Evolutionary conservation across 2,888 invertebrate species (phyloP).

Genomic region (Drosophila barbarae): DNA sequence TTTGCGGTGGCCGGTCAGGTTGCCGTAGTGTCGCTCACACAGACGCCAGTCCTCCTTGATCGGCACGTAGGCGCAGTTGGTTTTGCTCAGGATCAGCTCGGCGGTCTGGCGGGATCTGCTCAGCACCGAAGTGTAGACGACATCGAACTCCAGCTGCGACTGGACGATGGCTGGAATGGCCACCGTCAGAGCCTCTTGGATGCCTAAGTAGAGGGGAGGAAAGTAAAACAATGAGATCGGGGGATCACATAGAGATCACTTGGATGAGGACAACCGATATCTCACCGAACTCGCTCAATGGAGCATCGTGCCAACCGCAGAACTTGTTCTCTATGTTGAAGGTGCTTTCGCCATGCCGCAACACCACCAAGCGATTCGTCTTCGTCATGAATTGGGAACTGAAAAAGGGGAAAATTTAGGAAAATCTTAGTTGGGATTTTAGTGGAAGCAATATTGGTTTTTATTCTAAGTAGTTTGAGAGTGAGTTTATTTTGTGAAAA

Average conservation of each 20-base stretch:
- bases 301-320: slow-evolving; percentile 87
- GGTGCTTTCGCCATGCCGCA: slow-evolving; percentile 88
- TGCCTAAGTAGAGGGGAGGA: slow-evolving; percentile 54
- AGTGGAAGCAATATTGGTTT: no score
- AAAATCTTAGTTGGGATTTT: not conserved
- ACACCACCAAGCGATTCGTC: slow-evolving; percentile 80
- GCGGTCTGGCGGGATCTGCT: slow-evolving; percentile 89
- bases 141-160: slow-evolving; percentile 86
- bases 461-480: not conserved
- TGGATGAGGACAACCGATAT: not conserved
- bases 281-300: slow-evolving; percentile 84
- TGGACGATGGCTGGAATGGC: slow-evolving; percentile 86
- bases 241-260: not conserved
- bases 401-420: slow-evolving; percentile 11
- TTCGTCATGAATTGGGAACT: slow-evolving; percentile 56
- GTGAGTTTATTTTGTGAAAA: no score
- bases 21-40: slow-evolving; percentile 93
- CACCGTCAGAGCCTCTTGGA: slow-evolving; percentile 73
- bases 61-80: slow-evolving; percentile 85
- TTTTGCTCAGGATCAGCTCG: slow-evolving; percentile 84
- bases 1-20: slow-evolving; percentile 91
- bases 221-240: not conserved
- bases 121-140: slow-evolving; percentile 90
- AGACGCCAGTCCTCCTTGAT: slow-evolving; percentile 89
- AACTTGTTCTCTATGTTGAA: slow-evolving; percentile 88